These are phyloP conservation scores for Corythornis madagascariensis DNA, from an alignment of 2,113 vertebrate genomes.

Conservation along the genomic window DNA sequence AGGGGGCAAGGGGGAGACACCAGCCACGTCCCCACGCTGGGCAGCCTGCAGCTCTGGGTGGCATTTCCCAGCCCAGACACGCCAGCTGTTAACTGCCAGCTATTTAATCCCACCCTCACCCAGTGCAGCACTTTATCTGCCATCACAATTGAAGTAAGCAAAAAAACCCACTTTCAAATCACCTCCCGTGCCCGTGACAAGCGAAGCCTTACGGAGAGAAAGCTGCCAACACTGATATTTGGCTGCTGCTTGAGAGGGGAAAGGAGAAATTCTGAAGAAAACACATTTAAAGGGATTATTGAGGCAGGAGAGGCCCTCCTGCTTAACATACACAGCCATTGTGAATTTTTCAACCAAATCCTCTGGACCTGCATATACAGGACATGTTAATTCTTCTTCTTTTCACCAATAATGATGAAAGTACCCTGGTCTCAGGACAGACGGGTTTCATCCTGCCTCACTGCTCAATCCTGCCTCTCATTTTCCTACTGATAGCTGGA, in stretches of 20 bases:
- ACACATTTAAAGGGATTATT: background rate
- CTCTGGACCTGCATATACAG: background rate
- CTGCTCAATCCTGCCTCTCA: slow-evolving; percentile 55
- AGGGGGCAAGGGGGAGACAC: background rate
- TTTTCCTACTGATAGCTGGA: slow-evolving; percentile 48
- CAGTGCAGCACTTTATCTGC: background rate
- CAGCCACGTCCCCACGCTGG: too few species aligned
- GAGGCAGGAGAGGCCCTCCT: background rate
- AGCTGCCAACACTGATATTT: accelerated
- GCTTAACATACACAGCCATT: background rate
- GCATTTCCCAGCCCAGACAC: background rate
- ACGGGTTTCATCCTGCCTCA: slow-evolving; percentile 25
- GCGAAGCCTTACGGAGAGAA: background rate
- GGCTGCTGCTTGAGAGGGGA: background rate
- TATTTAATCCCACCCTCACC: background rate
- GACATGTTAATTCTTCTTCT: background rate
- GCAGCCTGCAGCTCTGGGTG: background rate
- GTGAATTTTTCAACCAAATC: background rate
- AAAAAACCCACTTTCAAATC: background rate
- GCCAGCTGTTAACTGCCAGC: background rate
- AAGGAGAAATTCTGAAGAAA: background rate
- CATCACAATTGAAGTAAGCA: background rate
- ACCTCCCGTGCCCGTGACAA: background rate
- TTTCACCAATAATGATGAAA: background rate
- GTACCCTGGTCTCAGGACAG: background rate